These are phyloP conservation scores for Argentina silus DNA, from an alignment of 2,797 vertebrate species.

Conservation along the genomic window DNA sequence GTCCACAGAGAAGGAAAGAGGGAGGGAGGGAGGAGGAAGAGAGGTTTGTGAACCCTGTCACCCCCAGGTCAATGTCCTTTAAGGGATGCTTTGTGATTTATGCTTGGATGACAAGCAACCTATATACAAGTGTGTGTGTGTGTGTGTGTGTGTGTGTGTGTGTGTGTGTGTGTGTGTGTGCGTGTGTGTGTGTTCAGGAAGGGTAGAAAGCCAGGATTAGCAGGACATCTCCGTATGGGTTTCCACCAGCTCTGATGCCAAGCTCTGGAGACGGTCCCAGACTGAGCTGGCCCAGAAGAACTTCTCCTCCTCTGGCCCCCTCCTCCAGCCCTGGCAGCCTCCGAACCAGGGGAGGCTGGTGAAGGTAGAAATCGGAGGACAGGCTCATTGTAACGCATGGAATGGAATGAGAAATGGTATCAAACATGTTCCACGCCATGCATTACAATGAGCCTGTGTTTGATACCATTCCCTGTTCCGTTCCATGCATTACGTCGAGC, in stretches of 20 bases:
- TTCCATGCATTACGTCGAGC: too few species aligned
- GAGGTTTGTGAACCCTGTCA: slow-evolving; percentile 11
- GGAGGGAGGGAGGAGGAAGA: neutral
- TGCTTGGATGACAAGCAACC: neutral
- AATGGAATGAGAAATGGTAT: too few species aligned
- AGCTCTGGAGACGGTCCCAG: slow-evolving; percentile 52
- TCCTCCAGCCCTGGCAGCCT: slow-evolving; percentile 25
- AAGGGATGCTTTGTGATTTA: neutral
- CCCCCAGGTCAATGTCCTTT: neutral
- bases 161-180: slow-evolving; percentile 2
- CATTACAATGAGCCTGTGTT: too few species aligned
- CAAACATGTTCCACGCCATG: too few species aligned
- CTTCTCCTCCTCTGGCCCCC: slow-evolving; percentile 34
- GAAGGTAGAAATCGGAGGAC: too few species aligned
- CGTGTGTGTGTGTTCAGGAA: slow-evolving; percentile 10
- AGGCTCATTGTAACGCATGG: too few species aligned
- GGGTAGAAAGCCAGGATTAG: slow-evolving; percentile 10
- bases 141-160: slow-evolving; percentile 5
- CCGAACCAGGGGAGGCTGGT: too few species aligned
- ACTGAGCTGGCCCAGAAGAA: slow-evolving; percentile 48
- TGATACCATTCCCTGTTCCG: too few species aligned
- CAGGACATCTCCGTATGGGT: slow-evolving; percentile 30
- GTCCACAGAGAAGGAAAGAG: slow-evolving; percentile 22
- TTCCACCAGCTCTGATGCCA: slow-evolving; percentile 38
- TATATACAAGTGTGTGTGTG: neutral